Percentiles rank a stretch among this genome's conserved stretches.
These are phyloP conservation scores for Himantopus leucocephalus DNA, from an alignment of 2,113 vertebrate species.

Conservation along the genomic window DNA sequence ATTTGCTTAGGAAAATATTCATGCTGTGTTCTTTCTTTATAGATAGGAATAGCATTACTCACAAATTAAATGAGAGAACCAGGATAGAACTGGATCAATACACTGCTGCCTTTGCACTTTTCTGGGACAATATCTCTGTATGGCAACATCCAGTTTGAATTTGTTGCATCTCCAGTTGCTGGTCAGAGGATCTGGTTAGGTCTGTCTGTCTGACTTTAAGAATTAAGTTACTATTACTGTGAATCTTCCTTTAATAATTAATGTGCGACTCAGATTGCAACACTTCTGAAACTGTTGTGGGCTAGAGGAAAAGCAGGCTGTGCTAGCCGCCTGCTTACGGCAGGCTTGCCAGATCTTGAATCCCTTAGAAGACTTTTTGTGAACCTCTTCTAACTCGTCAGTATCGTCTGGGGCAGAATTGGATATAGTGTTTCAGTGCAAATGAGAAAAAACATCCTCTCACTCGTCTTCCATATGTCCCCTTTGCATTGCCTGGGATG, in stretches of 20 bases:
- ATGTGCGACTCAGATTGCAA: not conserved
- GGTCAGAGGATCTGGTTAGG: not conserved
- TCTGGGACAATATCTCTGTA: not conserved
- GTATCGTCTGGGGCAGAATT: not conserved
- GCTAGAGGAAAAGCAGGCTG: not conserved
- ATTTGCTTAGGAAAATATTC: not conserved
- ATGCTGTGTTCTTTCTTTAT: accelerated
- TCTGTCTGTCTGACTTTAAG: not conserved
- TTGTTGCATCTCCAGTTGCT: not conserved
- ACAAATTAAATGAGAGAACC: not conserved
- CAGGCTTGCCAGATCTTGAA: not conserved
- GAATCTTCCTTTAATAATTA: not conserved
- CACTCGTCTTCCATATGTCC: accelerated
- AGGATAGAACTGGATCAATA: not conserved
- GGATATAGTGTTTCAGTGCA: not conserved
- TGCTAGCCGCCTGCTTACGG: not conserved
- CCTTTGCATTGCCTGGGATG: too few relatives aligned
- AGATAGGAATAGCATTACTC: not conserved
- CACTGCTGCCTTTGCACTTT: not conserved
- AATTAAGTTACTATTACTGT: not conserved
- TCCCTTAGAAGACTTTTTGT: not conserved
- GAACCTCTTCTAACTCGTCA: not conserved
- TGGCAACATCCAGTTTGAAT: not conserved
- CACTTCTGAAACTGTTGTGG: not conserved
- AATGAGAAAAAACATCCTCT: not conserved